A percentile compares a stretch with the other conserved stretches of the same genome.
phyloP scores from a whole-genome alignment of 1,140 invertebrate species.

The Luehdorfia chinensis region DNA sequence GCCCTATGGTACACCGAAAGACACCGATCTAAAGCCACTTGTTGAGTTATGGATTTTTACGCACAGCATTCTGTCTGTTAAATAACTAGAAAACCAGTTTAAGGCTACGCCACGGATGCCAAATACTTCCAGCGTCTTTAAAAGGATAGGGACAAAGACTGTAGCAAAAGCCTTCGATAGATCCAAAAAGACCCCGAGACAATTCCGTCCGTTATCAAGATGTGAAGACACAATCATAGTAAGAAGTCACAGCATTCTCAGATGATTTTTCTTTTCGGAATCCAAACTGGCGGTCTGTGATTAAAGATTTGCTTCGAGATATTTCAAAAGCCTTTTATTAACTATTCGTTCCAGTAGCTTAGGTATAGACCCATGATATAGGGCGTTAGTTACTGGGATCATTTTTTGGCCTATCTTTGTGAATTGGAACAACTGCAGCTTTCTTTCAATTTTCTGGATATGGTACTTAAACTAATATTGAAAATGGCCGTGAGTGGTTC shows the following conservation, averaged over 20 bases:
- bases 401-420: no score
- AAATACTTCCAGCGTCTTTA: neutral
- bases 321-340: neutral
- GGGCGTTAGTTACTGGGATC: no score
- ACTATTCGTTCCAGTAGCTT: neutral
- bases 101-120: neutral
- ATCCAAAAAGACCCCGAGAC: neutral
- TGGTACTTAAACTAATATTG: no score
- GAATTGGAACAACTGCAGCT: no score
- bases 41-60: no score
- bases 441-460: no score
- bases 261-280: neutral
- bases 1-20: no score
- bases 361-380: no score
- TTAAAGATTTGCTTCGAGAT: neutral
- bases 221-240: neutral
- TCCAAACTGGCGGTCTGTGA: neutral
- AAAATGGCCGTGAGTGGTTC: no score
- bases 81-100: conserved; percentile 2
- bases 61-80: conserved; percentile 5
- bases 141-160: neutral
- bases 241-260: neutral
- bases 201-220: neutral
- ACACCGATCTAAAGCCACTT: no score
- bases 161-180: neutral